Evolutionary conservation across 2,797 vertebrate species (phyloP).

Genomic region (Typhlichthys eigenmanni): DNA sequence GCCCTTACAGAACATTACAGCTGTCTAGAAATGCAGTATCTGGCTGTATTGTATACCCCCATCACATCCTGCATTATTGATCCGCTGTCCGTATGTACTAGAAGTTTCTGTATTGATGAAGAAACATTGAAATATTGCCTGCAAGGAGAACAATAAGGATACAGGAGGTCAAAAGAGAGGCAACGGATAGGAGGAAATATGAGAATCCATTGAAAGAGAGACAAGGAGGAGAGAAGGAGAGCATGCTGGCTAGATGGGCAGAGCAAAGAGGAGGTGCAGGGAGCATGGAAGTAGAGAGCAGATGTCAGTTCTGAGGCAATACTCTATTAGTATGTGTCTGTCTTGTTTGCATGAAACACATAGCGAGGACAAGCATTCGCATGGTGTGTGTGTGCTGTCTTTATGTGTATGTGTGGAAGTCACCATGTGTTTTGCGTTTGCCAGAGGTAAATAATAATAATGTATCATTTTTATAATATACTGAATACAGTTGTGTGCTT

Average conservation of each 20-base stretch:
- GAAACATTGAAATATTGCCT: slow-evolving; percentile 14
- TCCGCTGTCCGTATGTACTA: not conserved
- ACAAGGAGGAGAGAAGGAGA: not conserved
- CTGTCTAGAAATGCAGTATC: not conserved
- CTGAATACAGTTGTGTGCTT: no score
- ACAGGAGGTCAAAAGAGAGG: not conserved
- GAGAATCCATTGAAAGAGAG: not conserved
- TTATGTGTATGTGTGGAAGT: not conserved
- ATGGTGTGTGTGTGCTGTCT: slow-evolving; percentile 2
- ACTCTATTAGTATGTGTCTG: slow-evolving; percentile 61
- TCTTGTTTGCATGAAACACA: slow-evolving; percentile 66
- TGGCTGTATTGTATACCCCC: slow-evolving; percentile 1
- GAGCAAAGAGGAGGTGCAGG: slow-evolving; percentile 4
- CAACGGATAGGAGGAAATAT: not conserved
- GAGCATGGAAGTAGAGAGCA: slow-evolving; percentile 22
- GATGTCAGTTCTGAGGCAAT: slow-evolving; percentile 39
- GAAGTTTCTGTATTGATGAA: slow-evolving; percentile 25
- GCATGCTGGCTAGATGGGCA: not conserved
- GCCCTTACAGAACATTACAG: not conserved
- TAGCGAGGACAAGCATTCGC: slow-evolving; percentile 60
- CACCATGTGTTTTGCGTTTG: not conserved
- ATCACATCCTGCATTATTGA: slow-evolving; percentile 15
- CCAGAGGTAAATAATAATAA: no score
- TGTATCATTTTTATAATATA: no score
- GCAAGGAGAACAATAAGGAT: not conserved